Evolutionary conservation across 2,797 vertebrate species (phyloP).

Genomic region (Coranthus polyacanthus): DNA sequence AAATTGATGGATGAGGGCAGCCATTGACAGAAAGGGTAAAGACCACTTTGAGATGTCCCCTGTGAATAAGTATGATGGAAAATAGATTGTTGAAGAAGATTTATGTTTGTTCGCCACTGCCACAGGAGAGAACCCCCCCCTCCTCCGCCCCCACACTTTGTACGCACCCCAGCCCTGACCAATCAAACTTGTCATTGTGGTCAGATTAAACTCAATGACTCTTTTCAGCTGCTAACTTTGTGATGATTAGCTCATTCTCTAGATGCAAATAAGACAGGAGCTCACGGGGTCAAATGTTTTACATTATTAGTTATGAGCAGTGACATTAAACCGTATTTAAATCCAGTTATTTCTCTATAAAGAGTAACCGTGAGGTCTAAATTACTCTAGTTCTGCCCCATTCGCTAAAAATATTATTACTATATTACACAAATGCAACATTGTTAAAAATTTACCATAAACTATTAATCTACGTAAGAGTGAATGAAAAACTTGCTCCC

Average conservation of each 20-base stretch:
- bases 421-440: too few species aligned
- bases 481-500: too few species aligned
- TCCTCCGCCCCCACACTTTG: slow-evolving; percentile 10
- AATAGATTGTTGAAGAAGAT: slow-evolving; percentile 90
- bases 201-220: slow-evolving; percentile 71
- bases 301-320: too few species aligned
- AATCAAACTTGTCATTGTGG: slow-evolving; percentile 79
- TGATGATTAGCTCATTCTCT: slow-evolving; percentile 54
- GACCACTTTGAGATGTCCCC: slow-evolving; percentile 90
- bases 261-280: slow-evolving; percentile 22
- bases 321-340: too few species aligned
- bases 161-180: slow-evolving; percentile 59
- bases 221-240: slow-evolving; percentile 64
- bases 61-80: slow-evolving; percentile 89
- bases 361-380: too few species aligned
- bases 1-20: slow-evolving; percentile 94
- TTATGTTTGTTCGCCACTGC: slow-evolving; percentile 85
- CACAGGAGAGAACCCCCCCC: slow-evolving; percentile 65
- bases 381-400: too few species aligned
- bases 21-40: slow-evolving; percentile 93
- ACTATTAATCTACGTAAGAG: too few species aligned
- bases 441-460: too few species aligned
- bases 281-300: not conserved
- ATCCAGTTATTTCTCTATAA: too few species aligned
- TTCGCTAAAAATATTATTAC: too few species aligned